Evolutionary conservation across 1,140 invertebrate species (phyloP), one percentile per base, ranked within the genome.

Genomic region (Papilio xuthus): DNA sequence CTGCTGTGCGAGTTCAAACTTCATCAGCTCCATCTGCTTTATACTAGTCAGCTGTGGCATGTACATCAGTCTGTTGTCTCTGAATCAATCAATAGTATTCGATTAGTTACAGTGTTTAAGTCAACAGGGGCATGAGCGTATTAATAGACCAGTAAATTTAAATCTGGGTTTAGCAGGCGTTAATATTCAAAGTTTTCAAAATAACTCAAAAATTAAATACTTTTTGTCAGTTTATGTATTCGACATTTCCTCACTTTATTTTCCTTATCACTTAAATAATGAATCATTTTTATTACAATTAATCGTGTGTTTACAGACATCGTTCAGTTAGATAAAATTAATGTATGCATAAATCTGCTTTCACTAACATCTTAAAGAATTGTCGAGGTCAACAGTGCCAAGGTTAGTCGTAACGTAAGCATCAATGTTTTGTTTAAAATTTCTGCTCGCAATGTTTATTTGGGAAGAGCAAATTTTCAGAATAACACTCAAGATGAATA

Each of bases 1-100:
- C 78, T 93, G 92, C 81, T 92, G 91, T 2, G 90, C 84, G 8
- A 93, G 47, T 63, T 93, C 90, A 47, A 92, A 92, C 37, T 77
- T 86, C 88, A 37, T 76, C 37, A 41, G 2, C 12, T 76, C 56
- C 50, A 76, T 76, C 37, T 76, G 74, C 32, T 76, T 76, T n/a
- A 76, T 76, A 56, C 74, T 76, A n/a, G 74, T 76, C 1, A 63
- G 6, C 10, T 76, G 50, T 13, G 74, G 74, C 15, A 44, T 26
- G 74, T 76, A 63, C n/a, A 37, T 56, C 8, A 76, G 74, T 76
- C 74, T 76, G 74, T 60, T 63, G n/a, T 76, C 74, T 41, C 74
- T 76, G 37, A 7, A 76, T 44, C 8, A 56, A 56, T n/a, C n/a
- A 20, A 20, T 56, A 20, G 53, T 56, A 20, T 56, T 20, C 10